A percentile compares a stretch with the other conserved stretches of the same genome.
These are phyloP conservation scores for Mythimna pallens DNA, from an alignment of 2,888 invertebrate species.

Conservation along the genomic window DNA sequence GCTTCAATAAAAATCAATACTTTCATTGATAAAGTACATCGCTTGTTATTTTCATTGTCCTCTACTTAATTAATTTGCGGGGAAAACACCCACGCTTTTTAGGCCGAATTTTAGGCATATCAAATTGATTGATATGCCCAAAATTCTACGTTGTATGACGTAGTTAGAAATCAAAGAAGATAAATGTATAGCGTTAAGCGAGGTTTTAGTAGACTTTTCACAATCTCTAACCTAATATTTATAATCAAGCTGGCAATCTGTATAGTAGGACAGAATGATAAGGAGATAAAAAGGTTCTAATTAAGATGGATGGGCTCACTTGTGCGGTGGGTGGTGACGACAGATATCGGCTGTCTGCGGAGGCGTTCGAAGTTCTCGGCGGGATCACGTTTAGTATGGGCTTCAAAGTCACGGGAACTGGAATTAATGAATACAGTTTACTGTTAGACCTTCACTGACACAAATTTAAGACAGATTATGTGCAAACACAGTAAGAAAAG, in stretches of 20 bases:
- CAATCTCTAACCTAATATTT: conserved; percentile 54
- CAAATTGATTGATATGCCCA: too few relatives aligned
- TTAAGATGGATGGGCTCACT: conserved; percentile 80
- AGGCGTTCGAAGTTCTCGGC: conserved; percentile 79
- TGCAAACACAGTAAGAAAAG: not conserved
- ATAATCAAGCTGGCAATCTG: conserved; percentile 50
- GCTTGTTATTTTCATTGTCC: conserved; percentile 32
- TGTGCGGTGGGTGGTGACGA: conserved; percentile 80
- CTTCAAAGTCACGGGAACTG: conserved; percentile 90
- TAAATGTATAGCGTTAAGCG: conserved; percentile 12
- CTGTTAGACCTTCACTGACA: conserved; percentile 40
- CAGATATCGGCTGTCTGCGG: conserved; percentile 78
- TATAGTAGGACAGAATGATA: conserved; percentile 65
- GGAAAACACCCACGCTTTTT: conserved; percentile 18
- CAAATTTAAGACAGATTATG: conserved; percentile 10
- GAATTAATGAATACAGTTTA: conserved; percentile 57
- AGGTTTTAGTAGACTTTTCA: conserved; percentile 28
- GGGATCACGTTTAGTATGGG: conserved; percentile 92
- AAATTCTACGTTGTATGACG: not conserved
- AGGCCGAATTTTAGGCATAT: conserved; percentile 8
- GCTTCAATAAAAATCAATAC: conserved; percentile 70
- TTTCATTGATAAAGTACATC: conserved; percentile 59
- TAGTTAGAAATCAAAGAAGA: conserved; percentile 9
- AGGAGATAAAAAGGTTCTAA: conserved; percentile 73
- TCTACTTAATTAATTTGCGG: conserved; percentile 9